Percentiles rank a stretch among this genome's conserved stretches.
Evolutionary conservation across 2,888 invertebrate genomes (phyloP).

Genomic region (Agrilus mali): DNA sequence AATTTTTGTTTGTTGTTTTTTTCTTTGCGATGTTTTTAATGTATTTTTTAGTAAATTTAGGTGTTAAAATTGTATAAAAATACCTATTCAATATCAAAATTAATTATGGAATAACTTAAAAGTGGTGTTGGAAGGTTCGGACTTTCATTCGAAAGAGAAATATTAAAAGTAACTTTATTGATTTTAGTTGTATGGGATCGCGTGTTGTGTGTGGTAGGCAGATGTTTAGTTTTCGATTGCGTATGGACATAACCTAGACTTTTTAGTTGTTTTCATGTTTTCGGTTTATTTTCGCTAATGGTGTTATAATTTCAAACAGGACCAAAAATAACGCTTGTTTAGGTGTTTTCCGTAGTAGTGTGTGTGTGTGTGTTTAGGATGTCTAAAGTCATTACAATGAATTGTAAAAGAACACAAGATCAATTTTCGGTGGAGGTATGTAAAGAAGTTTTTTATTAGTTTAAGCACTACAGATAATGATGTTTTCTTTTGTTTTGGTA

Average conservation of each 20-base stretch:
- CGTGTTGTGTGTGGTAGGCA: slow-evolving; percentile 27
- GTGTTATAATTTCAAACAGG: slow-evolving; percentile 8
- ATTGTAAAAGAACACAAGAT: slow-evolving; percentile 9
- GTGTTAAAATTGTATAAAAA: too few relatives aligned
- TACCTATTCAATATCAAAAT: too few relatives aligned
- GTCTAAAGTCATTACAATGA: slow-evolving; percentile 6
- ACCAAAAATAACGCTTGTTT: slow-evolving; percentile 9
- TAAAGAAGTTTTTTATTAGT: neutral
- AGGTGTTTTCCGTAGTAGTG: slow-evolving; percentile 7
- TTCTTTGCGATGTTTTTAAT: too few relatives aligned
- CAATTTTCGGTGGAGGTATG: slow-evolving; percentile 10
- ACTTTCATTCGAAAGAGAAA: too few relatives aligned
- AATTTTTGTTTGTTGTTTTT: too few relatives aligned
- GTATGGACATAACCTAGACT: slow-evolving; percentile 1
- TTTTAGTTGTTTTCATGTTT: slow-evolving; percentile 5
- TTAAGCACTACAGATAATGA: neutral
- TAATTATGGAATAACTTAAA: too few relatives aligned
- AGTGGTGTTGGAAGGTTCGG: too few relatives aligned
- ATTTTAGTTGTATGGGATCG: slow-evolving; percentile 23
- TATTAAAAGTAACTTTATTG: slow-evolving; percentile 8
- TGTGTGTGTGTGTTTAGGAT: slow-evolving; percentile 5
- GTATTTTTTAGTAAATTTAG: too few relatives aligned
- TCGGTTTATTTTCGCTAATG: slow-evolving; percentile 15
- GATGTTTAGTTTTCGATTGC: slow-evolving; percentile 13
- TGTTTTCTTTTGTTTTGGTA: neutral